Percentiles rank a stretch among this genome's conserved stretches.
Conservation (phyloP, 2,113 vertebrate species). For the Syrmaticus mikado region DNA sequence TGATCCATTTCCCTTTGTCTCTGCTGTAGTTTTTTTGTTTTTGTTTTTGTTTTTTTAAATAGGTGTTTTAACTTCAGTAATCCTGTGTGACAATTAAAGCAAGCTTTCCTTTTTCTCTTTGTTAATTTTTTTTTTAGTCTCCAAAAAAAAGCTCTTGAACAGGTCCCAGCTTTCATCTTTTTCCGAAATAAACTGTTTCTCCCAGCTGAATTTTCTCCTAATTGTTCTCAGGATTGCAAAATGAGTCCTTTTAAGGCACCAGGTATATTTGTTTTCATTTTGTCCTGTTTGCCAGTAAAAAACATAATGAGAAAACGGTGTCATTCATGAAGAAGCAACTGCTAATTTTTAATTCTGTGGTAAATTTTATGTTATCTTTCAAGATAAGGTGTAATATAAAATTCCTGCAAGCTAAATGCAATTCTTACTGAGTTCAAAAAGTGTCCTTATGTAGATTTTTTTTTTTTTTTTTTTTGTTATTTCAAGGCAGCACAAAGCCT, state of each 20-base stretch:
- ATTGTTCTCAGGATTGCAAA: slow-evolving; percentile 32
- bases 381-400: not conserved
- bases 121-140: not conserved
- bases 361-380: slow-evolving; percentile 18
- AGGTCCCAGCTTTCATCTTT: slow-evolving; percentile 30
- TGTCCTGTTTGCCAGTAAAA: slow-evolving; percentile 13
- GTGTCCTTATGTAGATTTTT: not conserved
- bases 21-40: not conserved
- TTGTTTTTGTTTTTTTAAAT: no score
- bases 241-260: slow-evolving; percentile 2
- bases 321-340: slow-evolving; percentile 24
- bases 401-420: not conserved
- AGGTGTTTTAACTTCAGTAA: not conserved
- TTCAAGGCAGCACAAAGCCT: slow-evolving; percentile 12
- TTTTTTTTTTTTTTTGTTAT: not conserved
- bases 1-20: not conserved
- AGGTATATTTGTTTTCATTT: slow-evolving; percentile 45
- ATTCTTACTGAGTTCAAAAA: not conserved
- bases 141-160: slow-evolving; percentile 14
- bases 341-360: slow-evolving; percentile 11
- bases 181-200: slow-evolving; percentile 5
- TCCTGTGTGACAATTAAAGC: not conserved
- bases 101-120: not conserved
- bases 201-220: slow-evolving; percentile 10
- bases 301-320: slow-evolving; percentile 33